Evolutionary conservation across 2,797 vertebrate species (phyloP).

Genomic region (Molossus molossus): DNA sequence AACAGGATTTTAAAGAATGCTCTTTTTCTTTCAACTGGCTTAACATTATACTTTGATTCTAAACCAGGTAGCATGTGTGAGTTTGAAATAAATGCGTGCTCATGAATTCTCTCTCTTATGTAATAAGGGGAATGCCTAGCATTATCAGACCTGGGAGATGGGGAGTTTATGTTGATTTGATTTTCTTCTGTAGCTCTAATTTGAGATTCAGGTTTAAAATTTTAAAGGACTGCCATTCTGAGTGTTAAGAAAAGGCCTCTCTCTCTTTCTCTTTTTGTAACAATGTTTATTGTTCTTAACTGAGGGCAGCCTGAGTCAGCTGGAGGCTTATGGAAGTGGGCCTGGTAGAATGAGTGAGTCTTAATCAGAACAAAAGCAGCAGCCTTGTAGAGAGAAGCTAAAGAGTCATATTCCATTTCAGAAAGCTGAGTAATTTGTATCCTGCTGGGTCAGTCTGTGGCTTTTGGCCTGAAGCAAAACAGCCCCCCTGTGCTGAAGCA

Average conservation of each 20-base stretch:
- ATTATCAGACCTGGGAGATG: conserved; percentile 44
- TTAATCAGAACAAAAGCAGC: conserved; percentile 77
- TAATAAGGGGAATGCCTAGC: conserved; percentile 47
- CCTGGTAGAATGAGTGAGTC: conserved; percentile 57
- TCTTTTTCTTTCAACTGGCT: conserved; percentile 70
- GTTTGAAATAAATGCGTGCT: conserved; percentile 68
- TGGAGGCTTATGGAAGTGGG: conserved; percentile 70
- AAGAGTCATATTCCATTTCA: conserved; percentile 71
- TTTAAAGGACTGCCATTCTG: conserved; percentile 66
- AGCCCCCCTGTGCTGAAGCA: conserved; percentile 19
- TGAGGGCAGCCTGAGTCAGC: conserved; percentile 62
- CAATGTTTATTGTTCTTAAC: conserved; percentile 74
- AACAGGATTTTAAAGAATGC: conserved; percentile 73
- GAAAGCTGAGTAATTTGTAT: conserved; percentile 67
- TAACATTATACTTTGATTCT: conserved; percentile 51
- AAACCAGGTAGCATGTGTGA: conserved; percentile 36
- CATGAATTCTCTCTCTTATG: conserved; percentile 55
- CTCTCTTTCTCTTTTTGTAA: not conserved
- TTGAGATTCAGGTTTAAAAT: conserved; percentile 64
- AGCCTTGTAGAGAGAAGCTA: conserved; percentile 34
- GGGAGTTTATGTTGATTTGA: conserved; percentile 48
- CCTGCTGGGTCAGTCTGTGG: conserved; percentile 74
- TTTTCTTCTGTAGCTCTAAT: conserved; percentile 70
- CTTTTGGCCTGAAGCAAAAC: conserved; percentile 60
- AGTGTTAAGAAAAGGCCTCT: conserved; percentile 55